Evolutionary conservation across 1,140 invertebrate species (phyloP).

Genomic region (Coenobita brevimanus): DNA sequence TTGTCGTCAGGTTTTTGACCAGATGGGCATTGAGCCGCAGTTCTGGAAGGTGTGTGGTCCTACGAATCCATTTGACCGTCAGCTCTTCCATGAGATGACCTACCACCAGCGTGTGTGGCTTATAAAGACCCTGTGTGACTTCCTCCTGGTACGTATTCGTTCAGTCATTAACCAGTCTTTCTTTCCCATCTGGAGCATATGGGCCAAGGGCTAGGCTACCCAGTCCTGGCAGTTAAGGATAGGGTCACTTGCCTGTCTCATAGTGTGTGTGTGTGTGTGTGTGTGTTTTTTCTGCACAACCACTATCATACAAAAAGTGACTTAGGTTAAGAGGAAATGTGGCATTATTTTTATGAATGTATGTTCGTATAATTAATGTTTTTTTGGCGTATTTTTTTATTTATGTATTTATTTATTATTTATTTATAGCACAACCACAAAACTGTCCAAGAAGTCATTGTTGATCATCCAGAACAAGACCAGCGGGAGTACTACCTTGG

Average conservation of each 20-base stretch:
- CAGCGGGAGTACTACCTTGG: conserved; percentile 75
- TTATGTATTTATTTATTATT: neutral
- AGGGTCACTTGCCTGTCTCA: too few species aligned
- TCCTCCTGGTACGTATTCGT: conserved; percentile 75
- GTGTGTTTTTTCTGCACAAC: too few species aligned
- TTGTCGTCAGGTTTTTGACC: conserved; percentile 77
- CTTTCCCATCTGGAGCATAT: neutral
- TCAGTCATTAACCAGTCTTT: neutral
- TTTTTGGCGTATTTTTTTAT: neutral
- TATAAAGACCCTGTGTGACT: conserved; percentile 79
- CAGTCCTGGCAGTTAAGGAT: too few species aligned
- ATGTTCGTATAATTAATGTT: neutral
- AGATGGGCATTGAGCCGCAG: conserved; percentile 75
- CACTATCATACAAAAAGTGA: too few species aligned
- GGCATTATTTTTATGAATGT: too few species aligned
- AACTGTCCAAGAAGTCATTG: conserved; percentile 73
- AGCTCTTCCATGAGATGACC: conserved; percentile 77
- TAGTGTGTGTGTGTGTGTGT: too few species aligned
- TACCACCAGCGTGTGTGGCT: conserved; percentile 78
- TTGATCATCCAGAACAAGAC: conserved; percentile 72
- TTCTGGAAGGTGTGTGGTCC: conserved; percentile 76
- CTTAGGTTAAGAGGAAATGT: too few species aligned
- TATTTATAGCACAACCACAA: conserved; percentile 74
- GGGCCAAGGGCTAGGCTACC: too few species aligned
- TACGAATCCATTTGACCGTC: conserved; percentile 75